phyloP scores from a whole-genome alignment of 2,797 vertebrate genomes.

The Platalea minor region DNA sequence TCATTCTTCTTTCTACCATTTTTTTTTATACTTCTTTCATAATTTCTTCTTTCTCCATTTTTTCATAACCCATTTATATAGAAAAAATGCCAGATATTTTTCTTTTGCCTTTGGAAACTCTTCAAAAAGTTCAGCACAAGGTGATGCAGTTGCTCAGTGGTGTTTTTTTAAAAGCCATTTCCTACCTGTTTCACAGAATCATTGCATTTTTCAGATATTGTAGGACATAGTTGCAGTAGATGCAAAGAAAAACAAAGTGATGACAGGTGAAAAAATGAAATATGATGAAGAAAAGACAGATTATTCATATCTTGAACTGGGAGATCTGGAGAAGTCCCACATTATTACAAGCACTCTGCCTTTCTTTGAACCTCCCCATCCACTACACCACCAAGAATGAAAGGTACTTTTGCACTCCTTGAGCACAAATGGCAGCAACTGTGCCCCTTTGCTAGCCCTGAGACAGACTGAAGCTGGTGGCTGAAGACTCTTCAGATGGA shows the following conservation, averaged over 20 bases:
- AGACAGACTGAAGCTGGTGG: neutral
- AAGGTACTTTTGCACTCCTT: neutral
- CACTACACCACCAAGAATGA: neutral
- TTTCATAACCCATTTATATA: neutral
- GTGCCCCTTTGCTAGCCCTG: neutral
- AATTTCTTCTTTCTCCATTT: neutral
- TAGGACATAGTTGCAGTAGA: neutral
- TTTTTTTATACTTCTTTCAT: neutral
- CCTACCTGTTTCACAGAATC: neutral
- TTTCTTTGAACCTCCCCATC: neutral
- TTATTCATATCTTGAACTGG: neutral
- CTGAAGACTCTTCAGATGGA: neutral
- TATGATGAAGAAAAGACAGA: neutral
- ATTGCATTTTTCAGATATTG: neutral
- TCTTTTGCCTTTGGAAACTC: neutral
- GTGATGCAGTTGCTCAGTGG: neutral
- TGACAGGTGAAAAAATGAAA: neutral
- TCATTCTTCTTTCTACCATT: neutral
- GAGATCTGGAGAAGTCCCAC: neutral
- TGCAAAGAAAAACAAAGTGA: neutral
- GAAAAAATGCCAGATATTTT: neutral
- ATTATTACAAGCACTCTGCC: neutral
- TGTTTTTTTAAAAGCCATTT: neutral
- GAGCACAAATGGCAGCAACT: neutral
- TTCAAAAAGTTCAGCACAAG: neutral